Evolutionary conservation across 2,797 vertebrate genomes (phyloP), one percentile per base, ranked within the genome.

Genomic region (Anolis apletophallus): DNA sequence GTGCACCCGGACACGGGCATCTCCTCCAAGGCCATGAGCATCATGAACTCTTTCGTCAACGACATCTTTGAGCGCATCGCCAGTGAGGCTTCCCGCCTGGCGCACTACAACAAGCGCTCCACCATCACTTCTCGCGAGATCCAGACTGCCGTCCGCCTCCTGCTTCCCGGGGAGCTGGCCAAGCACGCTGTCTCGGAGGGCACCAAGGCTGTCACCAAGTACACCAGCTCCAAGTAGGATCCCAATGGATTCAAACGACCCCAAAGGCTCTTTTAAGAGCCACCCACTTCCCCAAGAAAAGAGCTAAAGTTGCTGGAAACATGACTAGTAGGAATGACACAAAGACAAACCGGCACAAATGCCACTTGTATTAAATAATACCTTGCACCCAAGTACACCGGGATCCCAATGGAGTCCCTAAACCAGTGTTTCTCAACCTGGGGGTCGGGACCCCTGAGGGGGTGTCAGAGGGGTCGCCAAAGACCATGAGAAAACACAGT

Each of bases 61-160:
- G 96, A 97, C 90, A 96, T 97, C 88, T 97, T 97, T 79, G 96
- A 97, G 90, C 96, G 96, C 81, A 97, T 97, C 80, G 95, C 96
- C 1, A 94, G 94, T 0, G 96, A 97, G 78, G 96, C 96, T 3
- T 96, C 96, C 4, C 96, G 96, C 40, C 92, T 96, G 88, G 95
- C 96, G 8, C 96, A 96, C 85, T 96, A 96, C 94, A 97, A 96
- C 95, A 96, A 96, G 92, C 88, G 96, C 7, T 95, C 95, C 88
- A 97, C 96, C 91, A 96, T 97, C 94, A 96, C 96, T 10, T 96
- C 96, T 84, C 87, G 96, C 52, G 95, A 96, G 95, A 96, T 97
- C 89, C 96, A 96, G 96, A 96, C 96, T 6, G 94, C 95, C 13
- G 94, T 95, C 61, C 91, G 96, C 59, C 93, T 96, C 82, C 64